These are phyloP conservation scores for Poecilia picta DNA, from an alignment of 2,797 vertebrate genomes.

Conservation along the genomic window DNA sequence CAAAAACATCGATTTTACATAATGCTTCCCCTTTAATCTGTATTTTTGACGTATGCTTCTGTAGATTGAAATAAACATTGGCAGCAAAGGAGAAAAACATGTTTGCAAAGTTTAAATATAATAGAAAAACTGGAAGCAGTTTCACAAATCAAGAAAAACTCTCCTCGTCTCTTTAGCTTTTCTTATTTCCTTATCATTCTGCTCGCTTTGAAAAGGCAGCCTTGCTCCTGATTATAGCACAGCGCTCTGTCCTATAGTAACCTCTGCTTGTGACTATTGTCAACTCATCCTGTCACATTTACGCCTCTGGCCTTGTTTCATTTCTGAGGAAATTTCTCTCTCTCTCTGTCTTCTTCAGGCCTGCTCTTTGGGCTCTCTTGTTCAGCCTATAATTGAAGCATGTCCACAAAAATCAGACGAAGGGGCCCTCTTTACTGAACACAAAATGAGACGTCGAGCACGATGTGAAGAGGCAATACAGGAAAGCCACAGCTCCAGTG, in stretches of 20 bases:
- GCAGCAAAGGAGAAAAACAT: neutral
- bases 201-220: neutral
- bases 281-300: slow-evolving; percentile 44
- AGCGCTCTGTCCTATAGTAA: slow-evolving; percentile 44
- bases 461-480: neutral
- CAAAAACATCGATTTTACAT: too few relatives aligned
- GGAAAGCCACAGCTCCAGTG: neutral
- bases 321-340: slow-evolving; percentile 33
- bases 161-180: neutral
- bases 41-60: neutral
- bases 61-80: neutral
- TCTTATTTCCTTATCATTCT: neutral
- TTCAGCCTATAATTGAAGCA: slow-evolving; percentile 13
- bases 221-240: slow-evolving; percentile 17
- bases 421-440: neutral
- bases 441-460: slow-evolving; percentile 5
- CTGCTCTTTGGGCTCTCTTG: neutral
- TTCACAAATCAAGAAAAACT: neutral
- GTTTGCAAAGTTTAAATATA: neutral
- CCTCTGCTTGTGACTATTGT: slow-evolving; percentile 42
- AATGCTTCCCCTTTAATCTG: neutral
- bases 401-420: slow-evolving; percentile 1
- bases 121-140: neutral
- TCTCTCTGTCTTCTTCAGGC: neutral
- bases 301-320: slow-evolving; percentile 32